These are phyloP conservation scores for Synchiropus splendidus DNA, from an alignment of 2,113 vertebrate genomes.

Conservation along the genomic window DNA sequence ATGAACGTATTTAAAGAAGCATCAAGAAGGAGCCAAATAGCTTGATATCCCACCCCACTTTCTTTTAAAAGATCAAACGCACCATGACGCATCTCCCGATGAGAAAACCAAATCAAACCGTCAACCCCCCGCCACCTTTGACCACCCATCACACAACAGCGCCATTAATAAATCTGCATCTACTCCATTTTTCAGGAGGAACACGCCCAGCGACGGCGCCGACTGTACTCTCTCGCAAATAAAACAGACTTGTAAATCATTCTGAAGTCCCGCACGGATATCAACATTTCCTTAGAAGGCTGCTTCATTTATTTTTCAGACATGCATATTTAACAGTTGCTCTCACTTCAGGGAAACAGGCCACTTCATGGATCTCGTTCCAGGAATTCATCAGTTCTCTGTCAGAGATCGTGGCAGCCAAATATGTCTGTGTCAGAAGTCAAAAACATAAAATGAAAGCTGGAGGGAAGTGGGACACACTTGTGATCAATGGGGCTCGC, in stretches of 20 bases:
- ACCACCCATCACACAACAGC: constrained; percentile 9
- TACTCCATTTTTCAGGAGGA: constrained; percentile 16
- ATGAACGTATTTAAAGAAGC: constrained; percentile 9
- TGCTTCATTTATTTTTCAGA: constrained; percentile 51
- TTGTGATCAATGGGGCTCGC: constrained; percentile 24
- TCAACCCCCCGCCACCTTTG: constrained; percentile 2
- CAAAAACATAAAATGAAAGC: constrained; percentile 7
- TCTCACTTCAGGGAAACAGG: constrained; percentile 43
- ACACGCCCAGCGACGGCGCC: constrained; percentile 7
- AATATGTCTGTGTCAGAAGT: constrained; percentile 48
- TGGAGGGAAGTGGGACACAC: constrained; percentile 17
- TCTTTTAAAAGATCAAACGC: constrained; percentile 7
- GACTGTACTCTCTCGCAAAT: constrained; percentile 30
- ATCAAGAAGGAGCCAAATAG: constrained; percentile 4
- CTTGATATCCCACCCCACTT: constrained; percentile 15
- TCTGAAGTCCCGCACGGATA: constrained; percentile 29
- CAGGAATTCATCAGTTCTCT: constrained; percentile 55
- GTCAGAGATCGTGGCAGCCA: constrained; percentile 46
- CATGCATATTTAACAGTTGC: constrained; percentile 56
- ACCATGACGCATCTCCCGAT: too few relatives aligned
- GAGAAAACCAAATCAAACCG: constrained; percentile 12
- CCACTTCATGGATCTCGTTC: constrained; percentile 50
- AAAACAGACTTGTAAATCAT: constrained; percentile 43
- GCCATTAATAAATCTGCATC: constrained; percentile 8
- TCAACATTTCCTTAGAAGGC: constrained; percentile 49